A percentile compares a stretch with the other conserved stretches of the same genome.
These are phyloP conservation scores for Toxostoma redivivum DNA, from an alignment of 2,113 vertebrate genomes.

Conservation along the genomic window DNA sequence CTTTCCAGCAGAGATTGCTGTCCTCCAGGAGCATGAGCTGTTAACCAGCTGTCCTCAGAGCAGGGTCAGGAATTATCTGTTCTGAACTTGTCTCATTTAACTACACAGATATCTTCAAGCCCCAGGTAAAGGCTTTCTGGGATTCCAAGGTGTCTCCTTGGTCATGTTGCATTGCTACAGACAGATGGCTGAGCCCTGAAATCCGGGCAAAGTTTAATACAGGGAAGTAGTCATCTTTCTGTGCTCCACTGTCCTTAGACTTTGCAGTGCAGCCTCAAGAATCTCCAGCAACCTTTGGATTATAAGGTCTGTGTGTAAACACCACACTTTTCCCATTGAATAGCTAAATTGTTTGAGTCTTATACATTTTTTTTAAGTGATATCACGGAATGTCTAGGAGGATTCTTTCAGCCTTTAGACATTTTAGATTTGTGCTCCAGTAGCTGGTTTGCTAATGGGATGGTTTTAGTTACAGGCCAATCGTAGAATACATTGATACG, in stretches of 20 bases:
- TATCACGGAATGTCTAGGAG: neutral
- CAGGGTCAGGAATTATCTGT: neutral
- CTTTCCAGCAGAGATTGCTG: neutral
- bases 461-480: conserved; percentile 93
- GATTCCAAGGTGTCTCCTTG: neutral
- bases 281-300: neutral
- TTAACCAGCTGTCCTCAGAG: neutral
- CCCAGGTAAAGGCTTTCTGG: neutral
- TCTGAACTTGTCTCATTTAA: neutral
- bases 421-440: neutral
- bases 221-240: neutral
- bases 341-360: neutral
- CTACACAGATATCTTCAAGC: neutral
- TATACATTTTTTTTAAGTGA: neutral
- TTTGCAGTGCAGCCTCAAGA: neutral
- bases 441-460: conserved; percentile 64
- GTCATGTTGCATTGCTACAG: neutral
- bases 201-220: neutral
- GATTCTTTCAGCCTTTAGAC: neutral
- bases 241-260: neutral
- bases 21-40: neutral
- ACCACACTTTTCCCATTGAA: neutral
- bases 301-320: neutral
- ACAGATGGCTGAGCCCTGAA: neutral
- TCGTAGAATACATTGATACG: conserved; percentile 97